Percentiles rank a stretch among this genome's conserved stretches.
Evolutionary conservation across 2,888 invertebrate species (phyloP).

Genomic region (Drosophila phalerata): DNA sequence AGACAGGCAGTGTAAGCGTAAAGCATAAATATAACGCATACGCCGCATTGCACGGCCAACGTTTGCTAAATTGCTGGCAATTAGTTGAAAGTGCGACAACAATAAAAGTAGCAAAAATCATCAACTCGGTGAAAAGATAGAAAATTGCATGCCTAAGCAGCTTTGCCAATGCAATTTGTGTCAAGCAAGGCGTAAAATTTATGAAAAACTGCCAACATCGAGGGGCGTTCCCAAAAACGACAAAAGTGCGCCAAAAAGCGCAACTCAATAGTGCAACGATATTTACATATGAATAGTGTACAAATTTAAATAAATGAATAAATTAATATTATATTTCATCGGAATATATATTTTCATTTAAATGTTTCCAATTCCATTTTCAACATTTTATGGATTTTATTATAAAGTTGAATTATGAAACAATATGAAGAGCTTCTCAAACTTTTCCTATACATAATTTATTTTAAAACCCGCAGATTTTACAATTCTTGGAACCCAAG

Average conservation of each 20-base stretch:
- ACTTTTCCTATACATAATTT: too few species aligned
- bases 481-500: too few species aligned
- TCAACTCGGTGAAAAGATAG: conserved; percentile 13
- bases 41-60: conserved; percentile 69
- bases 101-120: conserved; percentile 20
- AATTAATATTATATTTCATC: too few species aligned
- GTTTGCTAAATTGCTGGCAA: conserved; percentile 77
- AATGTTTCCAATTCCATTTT: too few species aligned
- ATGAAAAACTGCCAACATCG: conserved; percentile 11
- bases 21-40: conserved; percentile 73
- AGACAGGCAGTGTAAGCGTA: conserved; percentile 7
- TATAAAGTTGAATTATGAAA: too few species aligned
- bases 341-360: neutral
- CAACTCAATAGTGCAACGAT: neutral
- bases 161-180: conserved; percentile 54
- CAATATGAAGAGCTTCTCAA: too few species aligned
- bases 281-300: conserved; percentile 13
- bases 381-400: too few species aligned
- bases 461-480: too few species aligned
- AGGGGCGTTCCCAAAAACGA: conserved; percentile 3
- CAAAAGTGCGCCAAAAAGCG: neutral
- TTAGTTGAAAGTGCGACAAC: conserved; percentile 72
- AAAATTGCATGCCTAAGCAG: conserved; percentile 70
- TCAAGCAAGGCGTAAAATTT: conserved; percentile 29
- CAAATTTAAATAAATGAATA: too few species aligned